A percentile compares a stretch with the other conserved stretches of the same genome.
These are phyloP conservation scores for Delphinus delphis DNA, from an alignment of 2,113 vertebrate species.

Conservation along the genomic window DNA sequence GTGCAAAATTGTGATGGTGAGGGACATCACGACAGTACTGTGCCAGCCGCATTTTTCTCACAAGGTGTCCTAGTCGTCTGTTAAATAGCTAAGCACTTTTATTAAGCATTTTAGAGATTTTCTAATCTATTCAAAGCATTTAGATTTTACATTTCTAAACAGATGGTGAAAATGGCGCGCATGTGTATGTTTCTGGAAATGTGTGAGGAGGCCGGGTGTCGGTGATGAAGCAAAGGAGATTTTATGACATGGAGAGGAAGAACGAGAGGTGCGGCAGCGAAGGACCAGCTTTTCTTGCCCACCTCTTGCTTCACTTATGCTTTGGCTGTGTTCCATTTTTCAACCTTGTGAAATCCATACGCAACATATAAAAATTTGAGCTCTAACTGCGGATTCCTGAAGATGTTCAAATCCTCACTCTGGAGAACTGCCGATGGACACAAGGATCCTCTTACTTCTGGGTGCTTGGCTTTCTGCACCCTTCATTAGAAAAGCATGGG, in stretches of 20 bases:
- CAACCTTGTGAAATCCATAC: neutral
- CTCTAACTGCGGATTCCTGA: neutral
- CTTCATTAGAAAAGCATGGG: neutral
- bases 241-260: neutral
- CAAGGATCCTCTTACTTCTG: neutral
- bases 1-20: conserved; percentile 21
- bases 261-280: neutral
- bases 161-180: conserved; percentile 67
- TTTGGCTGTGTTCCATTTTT: neutral
- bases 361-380: neutral
- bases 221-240: neutral
- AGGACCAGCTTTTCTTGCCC: neutral
- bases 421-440: neutral
- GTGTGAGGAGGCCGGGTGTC: conserved; percentile 1
- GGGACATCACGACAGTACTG: conserved; percentile 15
- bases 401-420: neutral
- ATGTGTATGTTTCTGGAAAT: fast-evolving
- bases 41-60: conserved; percentile 34
- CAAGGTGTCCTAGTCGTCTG: conserved; percentile 65
- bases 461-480: neutral
- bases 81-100: conserved; percentile 42
- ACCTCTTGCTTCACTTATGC: neutral
- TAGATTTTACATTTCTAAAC: conserved; percentile 45
- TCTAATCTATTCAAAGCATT: conserved; percentile 39
- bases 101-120: conserved; percentile 39